A percentile compares a stretch with the other conserved stretches of the same genome.
Evolutionary conservation across 2,888 invertebrate species (phyloP).

Genomic region (Eupithecia inturbata): DNA sequence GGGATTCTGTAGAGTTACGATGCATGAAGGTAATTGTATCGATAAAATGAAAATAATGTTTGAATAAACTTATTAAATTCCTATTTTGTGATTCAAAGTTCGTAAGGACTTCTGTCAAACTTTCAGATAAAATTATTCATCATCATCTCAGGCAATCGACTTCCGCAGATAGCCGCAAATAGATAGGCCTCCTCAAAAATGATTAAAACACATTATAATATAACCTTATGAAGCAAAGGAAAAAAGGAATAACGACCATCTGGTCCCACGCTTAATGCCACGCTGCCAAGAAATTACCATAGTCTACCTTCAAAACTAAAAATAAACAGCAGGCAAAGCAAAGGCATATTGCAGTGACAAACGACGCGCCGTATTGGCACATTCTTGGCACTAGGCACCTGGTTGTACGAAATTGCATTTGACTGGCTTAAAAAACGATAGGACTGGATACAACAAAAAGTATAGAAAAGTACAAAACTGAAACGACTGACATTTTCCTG

Average conservation of each 20-base stretch:
- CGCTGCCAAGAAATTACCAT: constrained; percentile 34
- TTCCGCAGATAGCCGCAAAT: no score
- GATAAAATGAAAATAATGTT: not conserved
- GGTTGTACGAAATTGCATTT: constrained; percentile 37
- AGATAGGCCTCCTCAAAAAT: no score
- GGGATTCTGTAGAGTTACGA: not conserved
- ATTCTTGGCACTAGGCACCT: constrained; percentile 44
- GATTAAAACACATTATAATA: no score
- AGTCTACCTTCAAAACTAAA: constrained; percentile 25
- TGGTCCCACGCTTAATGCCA: not conserved
- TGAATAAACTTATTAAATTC: not conserved
- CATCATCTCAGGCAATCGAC: no score
- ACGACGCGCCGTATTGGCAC: constrained; percentile 41
- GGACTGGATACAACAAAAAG: not conserved
- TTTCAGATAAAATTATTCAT: not conserved
- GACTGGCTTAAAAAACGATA: constrained; percentile 27
- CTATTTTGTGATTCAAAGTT: not conserved
- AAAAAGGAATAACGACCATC: not conserved
- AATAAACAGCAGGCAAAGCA: constrained; percentile 28
- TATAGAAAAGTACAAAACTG: not conserved
- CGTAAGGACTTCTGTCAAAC: not conserved
- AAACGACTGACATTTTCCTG: not conserved
- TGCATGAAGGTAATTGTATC: not conserved
- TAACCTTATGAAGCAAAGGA: not conserved
- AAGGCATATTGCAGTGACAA: constrained; percentile 34